Percentiles rank a stretch among this genome's conserved stretches.
Conservation (phyloP, 2,797 vertebrate genomes). For the Pseudocheirus occidentalis region DNA sequence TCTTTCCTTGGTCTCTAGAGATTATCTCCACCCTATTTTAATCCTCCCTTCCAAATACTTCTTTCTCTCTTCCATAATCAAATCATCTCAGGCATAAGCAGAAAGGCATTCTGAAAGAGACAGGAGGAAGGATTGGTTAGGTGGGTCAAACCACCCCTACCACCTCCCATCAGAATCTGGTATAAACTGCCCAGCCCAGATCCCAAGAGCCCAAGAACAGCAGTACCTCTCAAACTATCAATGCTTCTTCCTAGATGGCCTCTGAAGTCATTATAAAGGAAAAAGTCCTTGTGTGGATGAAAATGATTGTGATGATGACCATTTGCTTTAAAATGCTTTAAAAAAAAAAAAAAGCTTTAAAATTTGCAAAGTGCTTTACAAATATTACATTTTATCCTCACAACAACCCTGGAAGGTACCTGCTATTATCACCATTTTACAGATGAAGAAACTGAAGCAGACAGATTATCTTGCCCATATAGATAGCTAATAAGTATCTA, state of each 20-base stretch:
- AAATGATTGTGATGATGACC: background rate
- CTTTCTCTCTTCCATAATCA: background rate
- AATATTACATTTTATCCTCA: background rate
- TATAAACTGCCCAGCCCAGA: background rate
- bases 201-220: background rate
- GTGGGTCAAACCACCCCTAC: background rate
- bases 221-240: background rate
- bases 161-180: background rate
- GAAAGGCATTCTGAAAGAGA: background rate
- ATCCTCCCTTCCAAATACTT: background rate
- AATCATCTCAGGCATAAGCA: background rate
- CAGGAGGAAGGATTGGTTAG: background rate
- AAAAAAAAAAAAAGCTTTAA: no score
- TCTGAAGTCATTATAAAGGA: background rate
- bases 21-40: background rate
- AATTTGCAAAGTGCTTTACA: background rate
- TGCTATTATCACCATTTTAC: background rate
- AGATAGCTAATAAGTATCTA: background rate
- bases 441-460: background rate
- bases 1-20: background rate
- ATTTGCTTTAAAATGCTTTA: background rate
- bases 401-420: background rate
- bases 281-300: background rate
- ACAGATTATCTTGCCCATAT: background rate
- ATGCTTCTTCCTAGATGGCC: background rate